phyloP scores from a whole-genome alignment of 2,888 invertebrate genomes.

The Blera fallax region DNA sequence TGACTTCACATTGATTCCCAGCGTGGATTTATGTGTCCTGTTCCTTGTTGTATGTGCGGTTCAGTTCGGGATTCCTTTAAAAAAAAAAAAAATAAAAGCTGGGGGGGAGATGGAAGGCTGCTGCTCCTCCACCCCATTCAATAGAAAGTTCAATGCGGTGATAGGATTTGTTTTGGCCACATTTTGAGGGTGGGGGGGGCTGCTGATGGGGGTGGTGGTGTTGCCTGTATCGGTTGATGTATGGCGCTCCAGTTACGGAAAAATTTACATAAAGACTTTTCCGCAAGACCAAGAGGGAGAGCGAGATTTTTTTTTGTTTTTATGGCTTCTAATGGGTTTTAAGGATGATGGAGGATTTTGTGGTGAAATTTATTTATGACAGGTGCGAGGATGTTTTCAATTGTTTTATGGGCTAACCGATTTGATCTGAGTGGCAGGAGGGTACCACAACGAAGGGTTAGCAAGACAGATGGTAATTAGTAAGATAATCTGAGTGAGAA shows the following conservation, averaged over 20 bases:
- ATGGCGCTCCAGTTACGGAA: conserved; percentile 29
- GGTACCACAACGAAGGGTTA: neutral
- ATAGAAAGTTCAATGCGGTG: conserved; percentile 21
- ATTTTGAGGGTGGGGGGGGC: conserved; percentile 10
- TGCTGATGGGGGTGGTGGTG: neutral
- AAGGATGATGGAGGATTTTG: conserved; percentile 36
- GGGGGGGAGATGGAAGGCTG: too few species aligned
- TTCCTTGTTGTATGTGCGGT: conserved; percentile 41
- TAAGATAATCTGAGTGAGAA: neutral
- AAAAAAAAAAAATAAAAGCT: too few species aligned
- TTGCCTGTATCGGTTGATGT: conserved; percentile 22
- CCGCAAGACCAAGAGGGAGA: neutral
- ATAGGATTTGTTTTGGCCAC: conserved; percentile 44
- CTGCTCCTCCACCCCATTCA: conserved; percentile 26
- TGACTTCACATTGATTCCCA: conserved; percentile 64
- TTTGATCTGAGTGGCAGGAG: neutral
- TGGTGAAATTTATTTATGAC: conserved; percentile 47
- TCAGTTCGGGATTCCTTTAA: conserved; percentile 9
- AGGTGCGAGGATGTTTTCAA: conserved; percentile 50
- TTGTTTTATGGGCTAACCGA: conserved; percentile 22
- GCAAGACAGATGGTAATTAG: neutral
- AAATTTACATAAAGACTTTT: conserved; percentile 53
- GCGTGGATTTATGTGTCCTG: conserved; percentile 56
- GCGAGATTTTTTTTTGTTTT: conserved; percentile 10
- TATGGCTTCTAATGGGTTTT: conserved; percentile 59